These are phyloP conservation scores for Siniperca obscura DNA, from an alignment of 2,797 vertebrate species.

Conservation along the genomic window DNA sequence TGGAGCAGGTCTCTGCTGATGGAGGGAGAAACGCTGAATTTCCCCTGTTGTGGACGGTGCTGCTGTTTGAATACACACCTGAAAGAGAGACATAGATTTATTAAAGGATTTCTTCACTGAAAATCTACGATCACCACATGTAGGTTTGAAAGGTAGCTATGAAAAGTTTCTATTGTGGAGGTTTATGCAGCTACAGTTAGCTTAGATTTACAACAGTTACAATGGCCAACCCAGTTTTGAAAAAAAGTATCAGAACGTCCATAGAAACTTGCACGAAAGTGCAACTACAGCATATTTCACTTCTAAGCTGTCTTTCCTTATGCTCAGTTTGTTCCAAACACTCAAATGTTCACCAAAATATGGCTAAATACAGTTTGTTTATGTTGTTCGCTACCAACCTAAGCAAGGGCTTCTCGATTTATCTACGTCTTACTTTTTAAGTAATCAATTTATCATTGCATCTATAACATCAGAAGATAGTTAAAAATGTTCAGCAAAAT, in stretches of 20 bases:
- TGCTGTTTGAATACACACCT: constrained; percentile 87
- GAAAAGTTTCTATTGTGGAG: no score
- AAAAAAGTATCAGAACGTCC: neutral
- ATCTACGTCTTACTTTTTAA: neutral
- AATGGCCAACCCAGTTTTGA: neutral
- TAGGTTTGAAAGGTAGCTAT: neutral
- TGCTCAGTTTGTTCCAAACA: neutral
- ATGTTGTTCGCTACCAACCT: neutral
- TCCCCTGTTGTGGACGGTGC: constrained; percentile 77
- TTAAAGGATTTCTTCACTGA: neutral
- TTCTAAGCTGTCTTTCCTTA: neutral
- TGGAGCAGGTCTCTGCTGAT: constrained; percentile 80
- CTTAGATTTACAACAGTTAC: neutral
- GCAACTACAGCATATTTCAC: neutral
- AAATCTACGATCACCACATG: neutral
- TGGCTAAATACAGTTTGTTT: neutral
- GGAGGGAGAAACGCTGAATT: constrained; percentile 81
- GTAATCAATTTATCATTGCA: neutral
- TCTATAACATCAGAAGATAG: neutral
- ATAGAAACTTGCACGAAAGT: neutral
- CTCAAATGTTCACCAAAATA: neutral
- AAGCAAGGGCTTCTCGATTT: neutral
- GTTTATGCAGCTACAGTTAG: neutral
- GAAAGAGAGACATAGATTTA: constrained; percentile 48
- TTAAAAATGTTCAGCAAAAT: neutral